Base-by-base conservation (phyloP, 1,140 invertebrate species). In the Drosophila tani region DNA sequence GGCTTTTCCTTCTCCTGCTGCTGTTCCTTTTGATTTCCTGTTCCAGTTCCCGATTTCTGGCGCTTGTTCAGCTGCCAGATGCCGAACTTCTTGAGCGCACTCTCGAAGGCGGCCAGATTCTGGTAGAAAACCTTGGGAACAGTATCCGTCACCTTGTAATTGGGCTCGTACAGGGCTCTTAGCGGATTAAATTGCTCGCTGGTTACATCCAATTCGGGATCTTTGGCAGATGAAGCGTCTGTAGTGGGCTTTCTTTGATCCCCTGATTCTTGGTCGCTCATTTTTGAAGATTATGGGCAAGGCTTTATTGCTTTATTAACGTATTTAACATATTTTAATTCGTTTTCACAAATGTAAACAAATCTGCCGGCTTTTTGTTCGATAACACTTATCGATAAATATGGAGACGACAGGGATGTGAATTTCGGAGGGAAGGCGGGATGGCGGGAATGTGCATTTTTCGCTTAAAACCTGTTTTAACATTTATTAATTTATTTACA, bases 181-280 rank as follows among this genome's bases (percentile, higher is more conserved):
- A 96, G 50, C 0, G 96, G 94, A 93, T 97, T 94, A 62, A 96
- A 97, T 49, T 93, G 93, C 6, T 94, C 94, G 86, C 95, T 96
- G 62, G 91, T 94, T 38, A 94, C 93, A 86, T 96, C 95, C 32
- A 96, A 87, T 93, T 94, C 95, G 6, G 45, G 12, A 41, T 51
- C 19, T 60, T 27, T 53, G 17, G 15, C 6, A 7, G n/a, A 7
- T 24, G 15, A 32, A 38, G 2, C 3, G 19, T 40, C 45, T 17
- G 49, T 46, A 46, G 21, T 55, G 2, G 4, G 27, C n/a, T 15
- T 49, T 21, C 9, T 49, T 6, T 0, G 12, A 11, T 35, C 38
- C 27, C 5, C 29, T 7, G 24, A 11, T 17, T 66, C 17, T 8
- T 12, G 11, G 19, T 45, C 27, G 21, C 24, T 51, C 62, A 69